phyloP scores from a whole-genome alignment of 2,888 invertebrate species.

The Drosophila setosimentum region DNA sequence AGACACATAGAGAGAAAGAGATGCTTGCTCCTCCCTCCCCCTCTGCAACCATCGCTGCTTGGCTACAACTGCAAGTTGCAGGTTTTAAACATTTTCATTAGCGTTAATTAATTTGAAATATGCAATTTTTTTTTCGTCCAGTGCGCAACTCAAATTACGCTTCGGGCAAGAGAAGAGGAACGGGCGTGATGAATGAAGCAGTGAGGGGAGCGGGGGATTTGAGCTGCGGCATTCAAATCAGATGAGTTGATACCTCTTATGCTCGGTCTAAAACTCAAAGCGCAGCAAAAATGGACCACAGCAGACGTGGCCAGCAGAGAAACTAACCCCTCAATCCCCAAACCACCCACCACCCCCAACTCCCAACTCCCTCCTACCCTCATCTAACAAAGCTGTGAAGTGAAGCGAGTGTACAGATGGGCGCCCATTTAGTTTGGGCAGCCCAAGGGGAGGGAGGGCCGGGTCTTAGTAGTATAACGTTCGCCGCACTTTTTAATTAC shows the following conservation, averaged over 20 bases:
- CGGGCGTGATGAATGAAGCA: not conserved
- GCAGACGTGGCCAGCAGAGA: slow-evolving; percentile 19
- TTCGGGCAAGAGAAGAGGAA: not conserved
- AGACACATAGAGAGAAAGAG: not conserved
- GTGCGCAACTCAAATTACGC: slow-evolving; percentile 72
- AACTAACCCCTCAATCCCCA: not conserved
- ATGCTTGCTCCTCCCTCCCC: slow-evolving; percentile 2
- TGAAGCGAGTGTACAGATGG: slow-evolving; percentile 57
- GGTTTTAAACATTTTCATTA: slow-evolving; percentile 82
- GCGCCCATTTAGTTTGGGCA: slow-evolving; percentile 39
- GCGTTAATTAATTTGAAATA: slow-evolving; percentile 83
- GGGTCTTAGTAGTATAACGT: slow-evolving; percentile 34
- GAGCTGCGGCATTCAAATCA: slow-evolving; percentile 23
- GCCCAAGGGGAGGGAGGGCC: not conserved
- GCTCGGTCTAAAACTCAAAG: slow-evolving; percentile 75
- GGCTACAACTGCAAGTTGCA: slow-evolving; percentile 60
- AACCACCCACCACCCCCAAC: not conserved
- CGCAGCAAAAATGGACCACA: slow-evolving; percentile 70
- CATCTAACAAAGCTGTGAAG: slow-evolving; percentile 59
- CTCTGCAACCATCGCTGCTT: not conserved
- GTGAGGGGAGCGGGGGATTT: not conserved
- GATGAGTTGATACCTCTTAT: slow-evolving; percentile 69
- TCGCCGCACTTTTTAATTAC: slow-evolving; percentile 79
- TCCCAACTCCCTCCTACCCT: not conserved
- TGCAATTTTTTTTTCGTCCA: slow-evolving; percentile 56